Conservation (phyloP, 2,113 vertebrate genomes). For the Ictidomys tridecemlineatus region DNA sequence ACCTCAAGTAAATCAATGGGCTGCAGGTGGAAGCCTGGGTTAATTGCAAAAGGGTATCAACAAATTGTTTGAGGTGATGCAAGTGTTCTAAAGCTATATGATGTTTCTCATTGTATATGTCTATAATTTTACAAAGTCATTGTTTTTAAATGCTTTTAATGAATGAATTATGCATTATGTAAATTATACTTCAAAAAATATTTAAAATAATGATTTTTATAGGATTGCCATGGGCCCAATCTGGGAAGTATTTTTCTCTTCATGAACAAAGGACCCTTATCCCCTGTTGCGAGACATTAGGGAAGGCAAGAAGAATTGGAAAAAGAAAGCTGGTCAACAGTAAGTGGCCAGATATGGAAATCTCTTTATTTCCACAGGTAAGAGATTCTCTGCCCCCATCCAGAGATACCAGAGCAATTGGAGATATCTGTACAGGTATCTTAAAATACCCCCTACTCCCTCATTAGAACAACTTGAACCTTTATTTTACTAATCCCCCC, state of each 20-base stretch:
- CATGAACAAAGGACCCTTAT: neutral
- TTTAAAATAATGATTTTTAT: conserved; percentile 20
- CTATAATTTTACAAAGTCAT: conserved; percentile 14
- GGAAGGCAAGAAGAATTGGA: neutral
- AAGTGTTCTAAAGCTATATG: conserved; percentile 42
- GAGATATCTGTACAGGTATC: neutral
- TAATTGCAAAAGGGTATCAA: neutral
- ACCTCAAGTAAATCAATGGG: neutral
- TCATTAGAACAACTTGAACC: neutral
- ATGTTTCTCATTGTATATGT: neutral
- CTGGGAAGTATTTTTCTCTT: neutral
- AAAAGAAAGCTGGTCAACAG: neutral
- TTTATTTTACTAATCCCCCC: neutral
- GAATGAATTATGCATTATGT: conserved; percentile 23
- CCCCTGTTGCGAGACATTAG: neutral
- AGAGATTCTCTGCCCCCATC: neutral
- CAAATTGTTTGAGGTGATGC: neutral
- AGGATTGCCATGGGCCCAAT: neutral
- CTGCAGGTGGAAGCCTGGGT: neutral
- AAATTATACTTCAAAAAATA: neutral
- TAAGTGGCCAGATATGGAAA: neutral
- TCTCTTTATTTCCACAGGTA: neutral
- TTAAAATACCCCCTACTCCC: neutral
- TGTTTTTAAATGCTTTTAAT: conserved; percentile 18
- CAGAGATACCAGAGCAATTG: neutral